Evolutionary conservation across 2,888 invertebrate species (phyloP), one percentile per base, ranked within the genome.

Genomic region (Drosophila subquinaria): DNA sequence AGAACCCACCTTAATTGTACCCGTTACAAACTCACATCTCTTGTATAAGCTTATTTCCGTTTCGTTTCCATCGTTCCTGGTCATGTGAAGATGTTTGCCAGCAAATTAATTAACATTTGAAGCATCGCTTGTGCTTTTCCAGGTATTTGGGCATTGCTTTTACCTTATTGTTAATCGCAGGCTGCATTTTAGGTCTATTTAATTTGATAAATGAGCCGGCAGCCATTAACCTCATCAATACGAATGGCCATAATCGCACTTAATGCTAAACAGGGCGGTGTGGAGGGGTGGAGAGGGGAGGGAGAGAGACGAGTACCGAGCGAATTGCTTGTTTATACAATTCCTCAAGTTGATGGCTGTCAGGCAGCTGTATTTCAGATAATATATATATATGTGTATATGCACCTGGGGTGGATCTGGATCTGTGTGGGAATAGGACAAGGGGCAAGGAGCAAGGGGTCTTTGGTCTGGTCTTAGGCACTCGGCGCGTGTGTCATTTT

Each of bases 221-320:
- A 78, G 75, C 76, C 76, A 76, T 76, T 68, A 76, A 63, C 75
- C 60, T 76, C 79, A 63, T 79, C 76, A 70, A 69, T 79, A 33
- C 61, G 56, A 69, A 79, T 65, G 33, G 75, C 75, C 57, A 76
- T 76, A 77, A 77, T 76, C 79, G 76, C 79, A 76, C 76, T 79
- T 75, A 83, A 81, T 77, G 74, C 67, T 62, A 61, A 77, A 50
- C 66, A 61, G 59, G 36, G 23, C 40, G 60, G n/a, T n/a, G n/a
- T n/a, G n/a, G 6, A 0, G 9, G 35, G 23, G 4, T 17, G 17
- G 17, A 17, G 17, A 27, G 17, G 13, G 33, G 8, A 13, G 13
- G 20, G 8, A 8, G 0, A 30, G 30, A 30, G 30, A 30, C 30
- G 30, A n/a, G 56, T 11, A 52, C 20, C 48, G 30, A 17, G 36